Base-by-base conservation (phyloP, 2,113 vertebrate genomes). In the Strigops habroptila region DNA sequence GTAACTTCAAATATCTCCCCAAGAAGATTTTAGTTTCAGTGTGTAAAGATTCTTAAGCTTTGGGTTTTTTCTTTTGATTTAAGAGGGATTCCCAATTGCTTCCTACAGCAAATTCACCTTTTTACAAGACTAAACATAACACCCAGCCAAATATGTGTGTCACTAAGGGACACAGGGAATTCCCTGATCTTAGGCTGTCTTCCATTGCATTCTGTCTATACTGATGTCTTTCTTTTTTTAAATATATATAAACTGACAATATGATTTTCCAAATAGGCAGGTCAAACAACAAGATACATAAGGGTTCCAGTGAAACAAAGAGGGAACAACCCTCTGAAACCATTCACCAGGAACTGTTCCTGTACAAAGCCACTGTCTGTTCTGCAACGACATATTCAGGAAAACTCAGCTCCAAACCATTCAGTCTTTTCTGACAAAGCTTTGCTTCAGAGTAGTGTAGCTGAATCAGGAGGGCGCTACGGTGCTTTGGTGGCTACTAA, bases 111-210 rank as follows among this genome's bases (percentile, higher is more conserved):
- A 77, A 23, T 59, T 19, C 68, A 13, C 2, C 19, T 65, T 87
- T 74, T 33, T 57, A 57, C 6, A 92, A 79, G 35, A 6, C 8
- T 11, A 88, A 86, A 24, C 18, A 27, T 7, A 51, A 59, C 0
- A 69, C 6, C 16, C 8, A 82, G 43, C 6, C 51, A 86, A 8
- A 23, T 7, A 7, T 0, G 0, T 2, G 1, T n/a, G 28, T 57
- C 33, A 46, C 19, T 43, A 83, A 51, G 25, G 14, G 57, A 71
- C 44, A 71, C 43, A 2, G 31, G 15, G n/a, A 94, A 69, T 37
- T 46, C 69, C 71, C 10, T 46, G 12, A 41, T 43, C 31, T 44
- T 43, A 49, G 17, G 24, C 30, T 49, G 30, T 19, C 23, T 60
- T 85, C 67, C 62, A 12, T 3, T 63, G 30, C 41, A 44, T 30